These are phyloP conservation scores for Mobula birostris DNA, from an alignment of 2,113 vertebrate species.

Conservation along the genomic window DNA sequence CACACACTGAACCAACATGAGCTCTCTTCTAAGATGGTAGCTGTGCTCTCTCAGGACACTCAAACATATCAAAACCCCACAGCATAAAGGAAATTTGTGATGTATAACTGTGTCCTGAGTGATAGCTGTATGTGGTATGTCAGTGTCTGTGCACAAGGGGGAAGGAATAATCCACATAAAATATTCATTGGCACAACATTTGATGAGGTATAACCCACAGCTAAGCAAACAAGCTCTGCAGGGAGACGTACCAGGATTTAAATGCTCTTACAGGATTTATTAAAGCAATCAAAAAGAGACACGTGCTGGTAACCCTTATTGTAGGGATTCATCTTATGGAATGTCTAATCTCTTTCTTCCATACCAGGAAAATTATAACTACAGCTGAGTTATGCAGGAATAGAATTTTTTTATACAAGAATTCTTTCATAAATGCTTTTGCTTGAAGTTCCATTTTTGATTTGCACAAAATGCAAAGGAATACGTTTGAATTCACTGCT, in stretches of 20 bases:
- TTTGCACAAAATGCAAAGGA: neutral
- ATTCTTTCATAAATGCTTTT: constrained; percentile 42
- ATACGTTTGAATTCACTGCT: neutral
- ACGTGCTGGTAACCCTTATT: constrained; percentile 53
- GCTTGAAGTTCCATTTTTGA: neutral
- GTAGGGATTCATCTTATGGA: constrained; percentile 50
- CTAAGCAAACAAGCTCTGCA: constrained; percentile 52
- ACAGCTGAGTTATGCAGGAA: constrained; percentile 55
- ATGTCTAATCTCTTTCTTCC: constrained; percentile 55
- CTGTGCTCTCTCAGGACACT: neutral
- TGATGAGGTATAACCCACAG: constrained; percentile 53
- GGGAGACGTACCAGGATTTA: constrained; percentile 54
- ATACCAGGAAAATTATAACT: constrained; percentile 54
- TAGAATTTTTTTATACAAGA: constrained; percentile 47
- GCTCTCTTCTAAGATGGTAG: constrained; percentile 13
- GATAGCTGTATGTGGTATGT: constrained; percentile 34
- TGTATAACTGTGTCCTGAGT: constrained; percentile 22
- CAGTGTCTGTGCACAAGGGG: constrained; percentile 41
- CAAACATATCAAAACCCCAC: neutral
- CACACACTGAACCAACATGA: constrained; percentile 20
- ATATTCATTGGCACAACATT: constrained; percentile 55
- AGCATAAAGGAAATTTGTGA: constrained; percentile 12
- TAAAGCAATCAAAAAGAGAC: constrained; percentile 54
- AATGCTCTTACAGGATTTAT: constrained; percentile 61
- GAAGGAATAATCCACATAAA: constrained; percentile 51